Percentiles rank a stretch among this genome's conserved stretches.
These are phyloP conservation scores for Ectobius pallidus DNA, from an alignment of 2,888 invertebrate genomes.

Conservation along the genomic window DNA sequence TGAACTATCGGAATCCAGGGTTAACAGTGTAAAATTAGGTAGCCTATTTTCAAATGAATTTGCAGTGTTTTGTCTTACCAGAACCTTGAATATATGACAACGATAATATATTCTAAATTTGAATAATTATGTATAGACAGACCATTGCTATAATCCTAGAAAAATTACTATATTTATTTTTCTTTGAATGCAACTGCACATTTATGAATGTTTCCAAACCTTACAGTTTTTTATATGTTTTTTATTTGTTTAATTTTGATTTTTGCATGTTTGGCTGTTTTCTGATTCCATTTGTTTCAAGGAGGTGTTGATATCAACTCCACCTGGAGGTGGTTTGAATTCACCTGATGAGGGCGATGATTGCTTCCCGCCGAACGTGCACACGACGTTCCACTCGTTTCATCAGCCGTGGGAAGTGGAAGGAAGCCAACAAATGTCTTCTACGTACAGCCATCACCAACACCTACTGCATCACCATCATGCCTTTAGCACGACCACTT, in stretches of 20 bases:
- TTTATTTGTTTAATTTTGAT: slow-evolving; percentile 1
- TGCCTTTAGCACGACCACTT: slow-evolving; percentile 36
- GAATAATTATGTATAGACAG: too few relatives aligned
- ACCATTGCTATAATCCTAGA: too few relatives aligned
- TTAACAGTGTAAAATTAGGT: too few relatives aligned
- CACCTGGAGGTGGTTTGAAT: slow-evolving; percentile 35
- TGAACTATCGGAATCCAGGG: too few relatives aligned
- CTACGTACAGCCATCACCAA: slow-evolving; percentile 31
- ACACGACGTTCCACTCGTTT: slow-evolving; percentile 63
- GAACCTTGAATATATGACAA: too few relatives aligned
- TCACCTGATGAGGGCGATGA: slow-evolving; percentile 38
- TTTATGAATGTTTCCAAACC: not conserved
- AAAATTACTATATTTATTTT: not conserved
- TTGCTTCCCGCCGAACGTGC: slow-evolving; percentile 50
- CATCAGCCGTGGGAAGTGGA: slow-evolving; percentile 74
- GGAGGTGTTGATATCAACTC: slow-evolving; percentile 52
- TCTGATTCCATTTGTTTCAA: slow-evolving; percentile 47
- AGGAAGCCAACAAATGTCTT: slow-evolving; percentile 61
- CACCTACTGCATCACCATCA: slow-evolving; percentile 33
- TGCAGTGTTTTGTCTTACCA: too few relatives aligned
- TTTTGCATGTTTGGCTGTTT: slow-evolving; percentile 58
- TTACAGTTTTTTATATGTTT: not conserved
- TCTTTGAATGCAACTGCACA: slow-evolving; percentile 1
- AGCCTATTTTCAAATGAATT: too few relatives aligned
- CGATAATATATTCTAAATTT: too few relatives aligned